These are phyloP conservation scores for Oedothorax gibbosus DNA, from an alignment of 1,140 invertebrate genomes.

Conservation along the genomic window DNA sequence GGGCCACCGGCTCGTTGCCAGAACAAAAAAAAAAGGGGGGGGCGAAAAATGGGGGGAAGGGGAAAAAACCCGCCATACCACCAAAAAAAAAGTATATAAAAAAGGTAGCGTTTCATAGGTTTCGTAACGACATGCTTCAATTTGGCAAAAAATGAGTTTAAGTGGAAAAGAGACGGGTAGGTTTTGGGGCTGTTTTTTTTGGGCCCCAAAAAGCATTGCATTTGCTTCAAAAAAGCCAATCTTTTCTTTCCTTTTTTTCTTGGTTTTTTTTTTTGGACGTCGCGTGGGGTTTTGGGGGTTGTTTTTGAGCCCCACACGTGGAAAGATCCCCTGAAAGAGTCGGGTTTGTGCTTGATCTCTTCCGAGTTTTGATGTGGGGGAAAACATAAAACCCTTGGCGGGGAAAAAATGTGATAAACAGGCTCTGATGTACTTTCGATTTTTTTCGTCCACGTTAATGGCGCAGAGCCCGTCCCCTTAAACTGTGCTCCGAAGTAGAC, in stretches of 20 bases:
- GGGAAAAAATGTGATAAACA: slow-evolving; percentile 75
- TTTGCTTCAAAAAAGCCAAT: slow-evolving; percentile 75
- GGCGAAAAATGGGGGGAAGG: slow-evolving; percentile 34
- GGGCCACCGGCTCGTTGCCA: slow-evolving; percentile 6
- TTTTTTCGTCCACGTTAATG: slow-evolving; percentile 67
- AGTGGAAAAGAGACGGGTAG: slow-evolving; percentile 77
- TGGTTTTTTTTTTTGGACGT: slow-evolving; percentile 67
- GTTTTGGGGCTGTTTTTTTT: slow-evolving; percentile 76
- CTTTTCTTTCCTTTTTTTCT: slow-evolving; percentile 74
- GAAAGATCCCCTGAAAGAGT: slow-evolving; percentile 34
- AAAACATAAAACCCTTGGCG: slow-evolving; percentile 76
- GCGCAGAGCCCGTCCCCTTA: slow-evolving; percentile 67
- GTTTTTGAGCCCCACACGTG: slow-evolving; percentile 25
- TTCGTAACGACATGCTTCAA: slow-evolving; percentile 77
- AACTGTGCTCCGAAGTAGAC: slow-evolving; percentile 68
- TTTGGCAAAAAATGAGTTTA: slow-evolving; percentile 77
- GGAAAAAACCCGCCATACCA: slow-evolving; percentile 69
- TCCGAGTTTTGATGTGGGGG: slow-evolving; percentile 75
- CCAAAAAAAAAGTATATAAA: slow-evolving; percentile 78
- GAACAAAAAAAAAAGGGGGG: slow-evolving; percentile 44
- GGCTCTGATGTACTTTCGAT: slow-evolving; percentile 68
- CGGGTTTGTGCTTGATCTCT: slow-evolving; percentile 73
- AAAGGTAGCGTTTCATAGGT: slow-evolving; percentile 78
- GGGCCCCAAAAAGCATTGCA: slow-evolving; percentile 78
- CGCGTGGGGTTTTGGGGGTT: slow-evolving; percentile 66